Conservation (phyloP, 2,113 vertebrate genomes). For the Dipodomys ordii region DNA sequence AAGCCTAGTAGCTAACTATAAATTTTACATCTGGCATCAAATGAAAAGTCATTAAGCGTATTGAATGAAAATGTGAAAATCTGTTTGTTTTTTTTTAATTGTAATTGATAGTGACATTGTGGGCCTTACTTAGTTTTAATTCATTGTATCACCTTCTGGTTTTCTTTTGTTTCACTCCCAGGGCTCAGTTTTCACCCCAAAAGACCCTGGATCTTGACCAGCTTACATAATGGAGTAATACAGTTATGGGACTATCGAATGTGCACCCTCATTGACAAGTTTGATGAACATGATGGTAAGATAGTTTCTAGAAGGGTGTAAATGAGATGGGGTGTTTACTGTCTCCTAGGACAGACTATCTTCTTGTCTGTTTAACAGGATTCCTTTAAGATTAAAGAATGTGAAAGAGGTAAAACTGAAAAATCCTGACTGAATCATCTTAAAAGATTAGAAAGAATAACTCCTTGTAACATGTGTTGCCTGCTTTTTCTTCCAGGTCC, state of each 20-base stretch:
- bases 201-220: constrained; percentile 97
- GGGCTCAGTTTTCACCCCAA: constrained; percentile 98
- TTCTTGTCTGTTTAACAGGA: background rate
- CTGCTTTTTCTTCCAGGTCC: constrained; percentile 87
- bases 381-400: constrained; percentile 15
- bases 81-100: background rate
- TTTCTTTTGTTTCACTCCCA: constrained; percentile 66
- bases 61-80: background rate
- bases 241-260: constrained; percentile 99
- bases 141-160: background rate
- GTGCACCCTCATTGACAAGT: constrained; percentile 99
- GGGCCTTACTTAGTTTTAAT: background rate
- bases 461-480: constrained; percentile 9
- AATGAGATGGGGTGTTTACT: background rate
- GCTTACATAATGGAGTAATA: constrained; percentile 98
- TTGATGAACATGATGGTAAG: constrained; percentile 97
- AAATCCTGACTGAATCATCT: background rate
- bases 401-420: background rate
- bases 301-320: background rate
- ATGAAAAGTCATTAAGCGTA: background rate
- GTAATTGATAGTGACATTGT: background rate
- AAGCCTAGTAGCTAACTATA: background rate
- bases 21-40: constrained; percentile 13
- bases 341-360: background rate
- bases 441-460: background rate